Conservation (phyloP, 1,140 invertebrate species). For the Atta colombica region DNA sequence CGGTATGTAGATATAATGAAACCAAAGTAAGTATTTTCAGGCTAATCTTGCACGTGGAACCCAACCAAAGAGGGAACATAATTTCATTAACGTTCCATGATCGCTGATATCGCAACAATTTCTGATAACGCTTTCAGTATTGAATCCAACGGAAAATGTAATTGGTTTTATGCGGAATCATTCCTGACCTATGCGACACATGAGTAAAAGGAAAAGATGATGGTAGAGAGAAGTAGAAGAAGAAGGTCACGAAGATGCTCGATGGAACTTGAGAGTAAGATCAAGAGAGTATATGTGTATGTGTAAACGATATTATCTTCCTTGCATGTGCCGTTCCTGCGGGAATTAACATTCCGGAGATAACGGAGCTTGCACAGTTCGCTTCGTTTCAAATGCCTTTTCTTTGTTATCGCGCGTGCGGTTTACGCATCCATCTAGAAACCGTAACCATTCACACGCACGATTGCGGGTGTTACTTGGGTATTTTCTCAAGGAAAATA, state of each 20-base stretch:
- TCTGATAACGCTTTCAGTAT: slow-evolving; percentile 22
- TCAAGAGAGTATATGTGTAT: slow-evolving; percentile 29
- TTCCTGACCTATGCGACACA: slow-evolving; percentile 53
- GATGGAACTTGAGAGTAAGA: slow-evolving; percentile 12
- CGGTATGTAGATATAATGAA: neutral
- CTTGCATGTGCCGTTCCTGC: slow-evolving; percentile 60
- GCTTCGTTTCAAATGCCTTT: slow-evolving; percentile 46
- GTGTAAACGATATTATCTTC: slow-evolving; percentile 67
- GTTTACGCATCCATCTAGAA: slow-evolving; percentile 62
- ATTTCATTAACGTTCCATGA: slow-evolving; percentile 29
- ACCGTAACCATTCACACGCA: slow-evolving; percentile 79
- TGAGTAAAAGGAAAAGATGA: neutral
- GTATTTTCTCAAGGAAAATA: slow-evolving; percentile 80
- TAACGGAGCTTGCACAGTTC: slow-evolving; percentile 61
- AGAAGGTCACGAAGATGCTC: slow-evolving; percentile 49
- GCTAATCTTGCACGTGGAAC: neutral
- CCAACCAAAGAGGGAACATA: neutral
- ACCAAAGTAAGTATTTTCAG: neutral
- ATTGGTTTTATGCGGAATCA: slow-evolving; percentile 17
- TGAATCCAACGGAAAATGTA: neutral
- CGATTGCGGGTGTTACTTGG: slow-evolving; percentile 65
- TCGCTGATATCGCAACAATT: slow-evolving; percentile 5
- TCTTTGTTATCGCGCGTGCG: slow-evolving; percentile 43
- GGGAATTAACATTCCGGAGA: slow-evolving; percentile 69
- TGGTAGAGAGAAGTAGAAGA: slow-evolving; percentile 4